These are phyloP conservation scores for Sesia bembeciformis DNA, from an alignment of 2,888 invertebrate genomes.

Conservation along the genomic window DNA sequence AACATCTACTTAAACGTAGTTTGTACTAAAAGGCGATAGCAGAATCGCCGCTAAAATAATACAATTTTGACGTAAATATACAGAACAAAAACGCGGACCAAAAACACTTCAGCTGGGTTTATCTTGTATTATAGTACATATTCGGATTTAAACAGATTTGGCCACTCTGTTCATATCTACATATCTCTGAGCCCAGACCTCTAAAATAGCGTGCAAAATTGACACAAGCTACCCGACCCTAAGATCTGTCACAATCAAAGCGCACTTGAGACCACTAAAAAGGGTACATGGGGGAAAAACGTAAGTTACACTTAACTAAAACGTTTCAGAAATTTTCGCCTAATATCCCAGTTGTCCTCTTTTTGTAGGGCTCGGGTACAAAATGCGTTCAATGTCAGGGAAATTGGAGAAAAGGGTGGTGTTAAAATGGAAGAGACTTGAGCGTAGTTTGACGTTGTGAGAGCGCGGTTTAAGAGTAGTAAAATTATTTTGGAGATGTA, in stretches of 20 bases:
- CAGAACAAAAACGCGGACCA: no score
- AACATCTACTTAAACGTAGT: no score
- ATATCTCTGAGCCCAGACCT: not conserved
- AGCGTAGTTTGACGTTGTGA: not conserved
- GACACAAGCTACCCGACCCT: conserved; percentile 4
- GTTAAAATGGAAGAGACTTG: not conserved
- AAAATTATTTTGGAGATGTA: not conserved
- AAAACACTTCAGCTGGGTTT: no score
- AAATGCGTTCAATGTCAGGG: not conserved
- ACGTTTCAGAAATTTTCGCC: conserved; percentile 33
- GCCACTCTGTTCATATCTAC: no score
- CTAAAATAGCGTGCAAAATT: not conserved
- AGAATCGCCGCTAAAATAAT: no score
- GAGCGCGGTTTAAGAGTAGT: no score
- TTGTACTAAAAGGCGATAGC: no score
- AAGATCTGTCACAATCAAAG: conserved; percentile 33
- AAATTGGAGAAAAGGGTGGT: not conserved
- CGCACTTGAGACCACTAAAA: conserved; percentile 28
- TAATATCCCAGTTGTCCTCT: conserved; percentile 22
- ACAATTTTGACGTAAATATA: no score
- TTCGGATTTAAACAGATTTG: no score
- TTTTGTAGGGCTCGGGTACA: not conserved
- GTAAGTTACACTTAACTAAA: conserved; percentile 31
- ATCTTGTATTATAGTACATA: no score
- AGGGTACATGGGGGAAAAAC: conserved; percentile 18